phyloP scores from a whole-genome alignment of 2,797 vertebrate species.

The Xyrichtys novacula region DNA sequence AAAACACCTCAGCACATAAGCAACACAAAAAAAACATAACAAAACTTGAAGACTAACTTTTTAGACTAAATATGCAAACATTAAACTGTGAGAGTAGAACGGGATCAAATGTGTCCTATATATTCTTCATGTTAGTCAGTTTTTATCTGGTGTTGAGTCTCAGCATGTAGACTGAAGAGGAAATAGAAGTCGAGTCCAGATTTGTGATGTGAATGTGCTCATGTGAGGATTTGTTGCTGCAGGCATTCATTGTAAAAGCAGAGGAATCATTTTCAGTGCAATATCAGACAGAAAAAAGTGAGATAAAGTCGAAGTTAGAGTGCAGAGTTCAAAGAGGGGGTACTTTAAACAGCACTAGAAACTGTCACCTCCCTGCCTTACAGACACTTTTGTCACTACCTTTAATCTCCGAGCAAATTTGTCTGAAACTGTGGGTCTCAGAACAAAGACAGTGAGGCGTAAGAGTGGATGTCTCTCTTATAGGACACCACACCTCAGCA shows the following conservation, averaged over 20 bases:
- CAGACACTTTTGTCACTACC: background rate
- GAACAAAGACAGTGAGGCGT: slow-evolving; percentile 2
- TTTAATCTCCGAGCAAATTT: slow-evolving; percentile 7
- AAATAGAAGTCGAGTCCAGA: slow-evolving; percentile 3
- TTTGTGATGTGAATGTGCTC: slow-evolving; percentile 3
- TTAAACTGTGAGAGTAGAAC: background rate
- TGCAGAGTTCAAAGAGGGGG: slow-evolving; percentile 12
- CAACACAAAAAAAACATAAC: too few relatives aligned
- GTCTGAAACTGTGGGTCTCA: background rate
- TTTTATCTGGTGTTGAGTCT: slow-evolving; percentile 9
- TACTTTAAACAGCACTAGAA: background rate
- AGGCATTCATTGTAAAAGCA: background rate
- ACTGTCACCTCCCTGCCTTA: background rate
- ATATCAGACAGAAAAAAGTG: background rate
- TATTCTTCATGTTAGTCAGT: slow-evolving; percentile 15
- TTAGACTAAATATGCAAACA: slow-evolving; percentile 1
- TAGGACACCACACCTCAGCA: background rate
- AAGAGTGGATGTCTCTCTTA: background rate
- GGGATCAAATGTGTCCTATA: slow-evolving; percentile 11
- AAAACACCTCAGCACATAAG: too few relatives aligned
- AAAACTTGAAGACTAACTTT: background rate
- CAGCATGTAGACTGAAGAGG: background rate
- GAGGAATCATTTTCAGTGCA: background rate
- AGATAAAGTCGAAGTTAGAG: background rate
- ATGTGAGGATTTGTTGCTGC: slow-evolving; percentile 3